Evolutionary conservation across 2,797 vertebrate species (phyloP).

Genomic region (Pristis pectinata): DNA sequence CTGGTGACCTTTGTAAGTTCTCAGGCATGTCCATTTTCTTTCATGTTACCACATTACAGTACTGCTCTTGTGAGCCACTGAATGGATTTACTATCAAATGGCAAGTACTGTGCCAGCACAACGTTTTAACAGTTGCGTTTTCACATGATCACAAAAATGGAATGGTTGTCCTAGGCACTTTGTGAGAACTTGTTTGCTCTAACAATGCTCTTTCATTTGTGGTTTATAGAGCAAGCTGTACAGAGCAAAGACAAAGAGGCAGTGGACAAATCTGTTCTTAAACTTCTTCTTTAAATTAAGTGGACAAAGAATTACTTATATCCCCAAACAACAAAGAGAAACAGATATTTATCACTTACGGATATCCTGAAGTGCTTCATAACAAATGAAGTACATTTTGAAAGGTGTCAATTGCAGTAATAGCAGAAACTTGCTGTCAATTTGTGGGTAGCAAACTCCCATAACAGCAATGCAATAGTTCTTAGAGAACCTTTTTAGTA

Average conservation of each 20-base stretch:
- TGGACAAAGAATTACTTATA: background rate
- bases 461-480: no score
- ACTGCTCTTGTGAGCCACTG: background rate
- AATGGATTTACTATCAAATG: background rate
- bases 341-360: no score
- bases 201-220: background rate
- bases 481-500: no score
- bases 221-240: background rate
- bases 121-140: constrained; percentile 1
- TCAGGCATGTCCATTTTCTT: background rate
- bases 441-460: no score
- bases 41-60: background rate
- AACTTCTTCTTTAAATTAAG: background rate
- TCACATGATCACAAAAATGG: constrained; percentile 2
- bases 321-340: no score
- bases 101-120: background rate
- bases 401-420: no score
- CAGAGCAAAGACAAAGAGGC: background rate
- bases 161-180: background rate
- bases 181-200: background rate
- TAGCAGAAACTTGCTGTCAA: no score
- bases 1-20: background rate
- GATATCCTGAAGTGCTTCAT: no score
- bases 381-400: no score
- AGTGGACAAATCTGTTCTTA: background rate